A percentile compares a stretch with the other conserved stretches of the same genome.
phyloP scores from a whole-genome alignment of 2,888 invertebrate genomes.

The Corbicula japonica region DNA sequence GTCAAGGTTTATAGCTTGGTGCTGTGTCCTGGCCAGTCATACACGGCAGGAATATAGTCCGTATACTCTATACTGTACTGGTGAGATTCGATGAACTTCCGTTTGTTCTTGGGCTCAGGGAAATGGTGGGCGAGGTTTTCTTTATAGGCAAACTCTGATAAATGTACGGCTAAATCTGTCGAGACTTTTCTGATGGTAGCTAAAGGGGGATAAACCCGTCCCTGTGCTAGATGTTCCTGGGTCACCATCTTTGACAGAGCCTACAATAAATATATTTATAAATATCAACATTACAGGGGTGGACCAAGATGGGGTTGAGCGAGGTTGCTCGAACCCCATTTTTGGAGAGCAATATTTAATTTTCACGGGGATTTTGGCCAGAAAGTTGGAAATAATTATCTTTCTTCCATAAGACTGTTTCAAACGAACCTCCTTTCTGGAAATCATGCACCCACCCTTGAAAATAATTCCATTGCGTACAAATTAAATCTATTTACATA shows the following conservation, averaged over 20 bases:
- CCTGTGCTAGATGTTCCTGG: constrained; percentile 92
- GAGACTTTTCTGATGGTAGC: constrained; percentile 94
- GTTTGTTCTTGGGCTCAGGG: constrained; percentile 88
- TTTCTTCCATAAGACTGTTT: too few species aligned
- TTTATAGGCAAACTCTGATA: constrained; percentile 94
- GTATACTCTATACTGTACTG: constrained; percentile 86
- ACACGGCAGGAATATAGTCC: constrained; percentile 87
- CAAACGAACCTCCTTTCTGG: too few species aligned
- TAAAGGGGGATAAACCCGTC: constrained; percentile 98
- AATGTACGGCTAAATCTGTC: constrained; percentile 92
- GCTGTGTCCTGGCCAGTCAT: constrained; percentile 85
- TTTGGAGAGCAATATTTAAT: too few species aligned
- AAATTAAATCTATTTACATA: too few species aligned
- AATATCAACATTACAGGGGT: too few species aligned
- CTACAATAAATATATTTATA: constrained; percentile 88
- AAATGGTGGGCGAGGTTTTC: constrained; percentile 87
- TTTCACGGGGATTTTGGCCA: too few species aligned
- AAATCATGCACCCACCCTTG: too few species aligned
- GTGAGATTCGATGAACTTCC: constrained; percentile 86
- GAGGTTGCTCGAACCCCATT: too few species aligned
- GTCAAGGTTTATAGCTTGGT: constrained; percentile 49
- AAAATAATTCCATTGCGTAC: too few species aligned
- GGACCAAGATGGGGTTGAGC: too few species aligned
- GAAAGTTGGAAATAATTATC: too few species aligned
- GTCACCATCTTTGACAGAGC: constrained; percentile 93